A percentile compares a stretch with the other conserved stretches of the same genome.
phyloP scores from a whole-genome alignment of 2,797 vertebrate species.

The Momotus momota region DNA sequence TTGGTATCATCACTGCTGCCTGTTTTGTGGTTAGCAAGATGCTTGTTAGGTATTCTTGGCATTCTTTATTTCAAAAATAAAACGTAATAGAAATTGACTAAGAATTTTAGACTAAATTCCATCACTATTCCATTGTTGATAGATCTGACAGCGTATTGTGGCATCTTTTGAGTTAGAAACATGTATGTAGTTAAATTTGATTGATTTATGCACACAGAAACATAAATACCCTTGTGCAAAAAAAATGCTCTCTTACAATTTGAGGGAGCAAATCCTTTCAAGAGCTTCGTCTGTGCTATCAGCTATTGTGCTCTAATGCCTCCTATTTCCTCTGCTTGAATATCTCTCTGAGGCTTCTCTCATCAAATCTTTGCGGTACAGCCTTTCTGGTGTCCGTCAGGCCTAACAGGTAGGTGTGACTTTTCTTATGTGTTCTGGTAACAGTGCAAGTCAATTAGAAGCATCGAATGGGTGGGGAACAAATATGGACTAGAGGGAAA shows the following conservation, averaged over 20 bases:
- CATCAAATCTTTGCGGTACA: neutral
- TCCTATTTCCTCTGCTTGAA: neutral
- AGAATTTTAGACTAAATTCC: neutral
- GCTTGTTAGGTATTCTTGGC: neutral
- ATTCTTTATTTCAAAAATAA: neutral
- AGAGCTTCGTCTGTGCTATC: neutral
- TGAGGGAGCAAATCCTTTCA: neutral
- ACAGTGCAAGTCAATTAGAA: neutral
- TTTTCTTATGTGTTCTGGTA: neutral
- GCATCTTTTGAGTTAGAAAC: neutral
- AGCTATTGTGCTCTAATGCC: neutral
- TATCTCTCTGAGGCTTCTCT: neutral
- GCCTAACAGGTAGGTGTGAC: neutral
- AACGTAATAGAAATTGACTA: neutral
- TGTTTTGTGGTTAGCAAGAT: neutral
- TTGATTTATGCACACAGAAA: neutral
- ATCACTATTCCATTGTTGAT: neutral
- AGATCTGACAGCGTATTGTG: neutral
- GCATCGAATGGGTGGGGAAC: neutral
- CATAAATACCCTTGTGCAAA: neutral
- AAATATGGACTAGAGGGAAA: neutral
- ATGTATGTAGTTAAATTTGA: neutral
- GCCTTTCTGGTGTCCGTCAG: neutral
- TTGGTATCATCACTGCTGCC: neutral
- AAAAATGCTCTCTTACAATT: neutral